Conservation (phyloP, 2,797 vertebrate genomes). For the Bradypodion pumilum region DNA sequence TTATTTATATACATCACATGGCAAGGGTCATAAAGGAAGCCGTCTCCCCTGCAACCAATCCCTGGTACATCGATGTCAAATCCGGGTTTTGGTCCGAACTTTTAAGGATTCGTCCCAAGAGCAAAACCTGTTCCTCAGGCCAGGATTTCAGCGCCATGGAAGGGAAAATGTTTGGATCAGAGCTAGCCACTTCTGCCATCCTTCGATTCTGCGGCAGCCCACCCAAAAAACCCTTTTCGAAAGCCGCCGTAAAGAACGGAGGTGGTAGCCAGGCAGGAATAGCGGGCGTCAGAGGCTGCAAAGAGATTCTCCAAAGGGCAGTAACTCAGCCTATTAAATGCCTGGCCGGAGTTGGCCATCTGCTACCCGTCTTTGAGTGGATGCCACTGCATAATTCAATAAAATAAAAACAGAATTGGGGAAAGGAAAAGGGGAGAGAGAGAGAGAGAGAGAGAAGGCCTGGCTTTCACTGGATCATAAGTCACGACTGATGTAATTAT, state of each 20-base stretch:
- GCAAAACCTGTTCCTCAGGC: no score
- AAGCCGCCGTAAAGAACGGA: not conserved
- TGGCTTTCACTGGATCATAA: constrained; percentile 65
- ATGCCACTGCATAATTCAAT: constrained; percentile 68
- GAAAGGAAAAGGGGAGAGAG: constrained; percentile 27
- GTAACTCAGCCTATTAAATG: constrained; percentile 67
- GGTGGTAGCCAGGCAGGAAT: not conserved
- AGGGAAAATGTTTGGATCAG: no score
- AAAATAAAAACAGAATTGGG: constrained; percentile 48
- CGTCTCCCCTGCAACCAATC: no score
- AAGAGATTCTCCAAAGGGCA: constrained; percentile 21
- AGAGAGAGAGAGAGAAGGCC: constrained; percentile 41
- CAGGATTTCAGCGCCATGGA: no score
- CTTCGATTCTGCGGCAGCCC: no score
- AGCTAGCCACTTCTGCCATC: no score
- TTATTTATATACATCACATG: no score
- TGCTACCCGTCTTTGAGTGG: constrained; percentile 73
- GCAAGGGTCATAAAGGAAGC: no score
- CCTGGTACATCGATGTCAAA: no score
- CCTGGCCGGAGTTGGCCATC: constrained; percentile 71
- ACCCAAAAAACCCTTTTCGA: no score
- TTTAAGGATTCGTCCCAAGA: no score
- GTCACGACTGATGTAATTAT: constrained; percentile 71
- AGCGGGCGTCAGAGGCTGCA: constrained; percentile 30
- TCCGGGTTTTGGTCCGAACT: no score